phyloP scores from a whole-genome alignment of 2,113 vertebrate genomes.

The Phylloscopus trochilus region DNA sequence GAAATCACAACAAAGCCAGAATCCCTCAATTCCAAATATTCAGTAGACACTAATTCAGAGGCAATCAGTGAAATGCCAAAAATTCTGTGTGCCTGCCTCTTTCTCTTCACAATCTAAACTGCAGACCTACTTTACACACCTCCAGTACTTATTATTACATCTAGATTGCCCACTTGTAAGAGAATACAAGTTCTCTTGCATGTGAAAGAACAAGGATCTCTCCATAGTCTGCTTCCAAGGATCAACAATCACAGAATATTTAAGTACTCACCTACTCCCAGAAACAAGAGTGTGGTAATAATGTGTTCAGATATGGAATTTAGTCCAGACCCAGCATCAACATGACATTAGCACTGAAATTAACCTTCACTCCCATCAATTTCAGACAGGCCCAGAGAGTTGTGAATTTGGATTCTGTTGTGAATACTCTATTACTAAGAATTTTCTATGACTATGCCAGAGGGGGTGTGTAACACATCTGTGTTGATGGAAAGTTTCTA shows the following conservation, averaged over 20 bases:
- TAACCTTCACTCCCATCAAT: neutral
- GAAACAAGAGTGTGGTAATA: neutral
- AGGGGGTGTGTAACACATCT: neutral
- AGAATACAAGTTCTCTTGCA: neutral
- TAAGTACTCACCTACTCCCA: neutral
- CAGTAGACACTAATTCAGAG: neutral
- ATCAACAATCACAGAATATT: neutral
- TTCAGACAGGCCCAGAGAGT: neutral
- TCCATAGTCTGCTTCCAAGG: neutral
- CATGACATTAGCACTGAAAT: neutral
- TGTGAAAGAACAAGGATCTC: neutral
- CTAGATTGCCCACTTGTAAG: neutral
- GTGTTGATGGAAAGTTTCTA: neutral
- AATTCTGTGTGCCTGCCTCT: fast-evolving
- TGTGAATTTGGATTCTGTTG: neutral
- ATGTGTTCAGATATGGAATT: neutral
- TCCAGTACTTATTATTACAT: neutral
- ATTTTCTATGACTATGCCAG: neutral
- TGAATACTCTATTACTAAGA: neutral
- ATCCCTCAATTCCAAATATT: neutral
- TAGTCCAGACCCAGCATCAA: neutral
- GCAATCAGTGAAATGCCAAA: neutral
- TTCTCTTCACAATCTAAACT: neutral
- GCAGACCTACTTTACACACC: neutral
- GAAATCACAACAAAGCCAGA: neutral